phyloP scores from a whole-genome alignment of 2,113 vertebrate species.

The Vicugna pacos region DNA sequence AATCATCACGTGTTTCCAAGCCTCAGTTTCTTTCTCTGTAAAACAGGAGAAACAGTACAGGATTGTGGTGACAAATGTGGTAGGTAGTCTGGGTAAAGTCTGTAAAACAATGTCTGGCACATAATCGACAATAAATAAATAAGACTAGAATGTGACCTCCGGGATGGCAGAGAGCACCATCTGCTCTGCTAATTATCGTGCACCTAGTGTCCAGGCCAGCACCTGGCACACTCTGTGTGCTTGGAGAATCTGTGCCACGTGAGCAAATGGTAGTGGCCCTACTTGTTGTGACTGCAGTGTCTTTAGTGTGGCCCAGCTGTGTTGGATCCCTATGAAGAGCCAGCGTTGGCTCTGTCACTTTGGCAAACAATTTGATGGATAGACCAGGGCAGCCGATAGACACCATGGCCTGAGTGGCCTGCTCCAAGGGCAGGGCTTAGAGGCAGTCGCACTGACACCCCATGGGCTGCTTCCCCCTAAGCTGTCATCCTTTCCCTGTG shows the following conservation, averaged over 20 bases:
- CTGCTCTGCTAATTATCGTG: neutral
- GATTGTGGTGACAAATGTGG: neutral
- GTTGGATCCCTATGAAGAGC: neutral
- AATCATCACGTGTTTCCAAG: neutral
- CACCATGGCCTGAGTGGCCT: neutral
- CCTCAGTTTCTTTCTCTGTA: neutral
- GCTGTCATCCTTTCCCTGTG: neutral
- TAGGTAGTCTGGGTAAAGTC: neutral
- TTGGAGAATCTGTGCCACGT: neutral
- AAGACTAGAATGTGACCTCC: neutral
- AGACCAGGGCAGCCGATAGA: neutral
- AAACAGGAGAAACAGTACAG: neutral
- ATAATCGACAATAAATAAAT: neutral
- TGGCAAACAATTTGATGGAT: neutral
- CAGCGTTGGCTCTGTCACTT: neutral
- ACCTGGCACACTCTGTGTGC: neutral
- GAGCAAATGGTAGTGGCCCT: neutral
- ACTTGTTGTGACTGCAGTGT: neutral
- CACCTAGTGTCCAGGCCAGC: neutral
- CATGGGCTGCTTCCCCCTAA: neutral
- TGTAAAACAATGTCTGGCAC: neutral
- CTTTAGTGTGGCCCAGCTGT: neutral
- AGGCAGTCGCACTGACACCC: neutral
- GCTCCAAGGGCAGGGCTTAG: conserved; percentile 6
- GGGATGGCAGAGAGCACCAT: neutral